A percentile compares a stretch with the other conserved stretches of the same genome.
These are phyloP conservation scores for Rhodinocichla rosea DNA, from an alignment of 2,113 vertebrate species.

Conservation along the genomic window DNA sequence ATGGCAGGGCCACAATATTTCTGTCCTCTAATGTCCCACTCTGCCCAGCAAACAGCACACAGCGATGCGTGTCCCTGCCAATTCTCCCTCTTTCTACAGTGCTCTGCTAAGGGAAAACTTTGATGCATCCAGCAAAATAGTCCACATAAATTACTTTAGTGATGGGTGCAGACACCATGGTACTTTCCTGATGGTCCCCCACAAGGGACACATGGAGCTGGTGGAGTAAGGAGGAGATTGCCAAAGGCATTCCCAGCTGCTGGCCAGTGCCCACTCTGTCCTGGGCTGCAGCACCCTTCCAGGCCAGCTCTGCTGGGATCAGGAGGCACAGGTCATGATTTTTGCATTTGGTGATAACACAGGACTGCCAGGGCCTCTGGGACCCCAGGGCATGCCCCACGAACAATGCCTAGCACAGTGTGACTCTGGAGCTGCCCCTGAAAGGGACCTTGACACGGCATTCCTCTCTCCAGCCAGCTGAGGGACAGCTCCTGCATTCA, in stretches of 20 bases:
- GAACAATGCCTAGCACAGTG: accelerated
- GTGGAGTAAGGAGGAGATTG: not conserved
- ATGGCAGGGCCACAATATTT: too few species aligned
- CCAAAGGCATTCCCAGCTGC: not conserved
- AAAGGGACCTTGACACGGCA: accelerated
- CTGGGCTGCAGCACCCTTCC: not conserved
- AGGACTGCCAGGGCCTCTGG: accelerated
- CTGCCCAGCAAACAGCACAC: not conserved
- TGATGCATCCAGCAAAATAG: accelerated
- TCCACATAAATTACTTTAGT: not conserved
- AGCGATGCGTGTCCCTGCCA: accelerated
- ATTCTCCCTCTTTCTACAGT: not conserved
- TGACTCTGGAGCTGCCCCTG: not conserved
- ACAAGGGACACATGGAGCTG: not conserved
- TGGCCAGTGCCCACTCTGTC: not conserved
- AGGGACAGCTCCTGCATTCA: accelerated
- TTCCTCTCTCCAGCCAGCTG: not conserved
- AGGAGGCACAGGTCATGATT: not conserved
- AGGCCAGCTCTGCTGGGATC: not conserved
- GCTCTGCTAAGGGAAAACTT: not conserved
- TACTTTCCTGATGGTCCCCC: not conserved
- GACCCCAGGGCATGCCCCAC: not conserved
- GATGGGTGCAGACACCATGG: not conserved
- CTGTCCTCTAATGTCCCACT: not conserved
- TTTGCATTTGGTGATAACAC: not conserved